Conservation (phyloP, 2,797 vertebrate species). For the Brachyalestes nurse region DNA sequence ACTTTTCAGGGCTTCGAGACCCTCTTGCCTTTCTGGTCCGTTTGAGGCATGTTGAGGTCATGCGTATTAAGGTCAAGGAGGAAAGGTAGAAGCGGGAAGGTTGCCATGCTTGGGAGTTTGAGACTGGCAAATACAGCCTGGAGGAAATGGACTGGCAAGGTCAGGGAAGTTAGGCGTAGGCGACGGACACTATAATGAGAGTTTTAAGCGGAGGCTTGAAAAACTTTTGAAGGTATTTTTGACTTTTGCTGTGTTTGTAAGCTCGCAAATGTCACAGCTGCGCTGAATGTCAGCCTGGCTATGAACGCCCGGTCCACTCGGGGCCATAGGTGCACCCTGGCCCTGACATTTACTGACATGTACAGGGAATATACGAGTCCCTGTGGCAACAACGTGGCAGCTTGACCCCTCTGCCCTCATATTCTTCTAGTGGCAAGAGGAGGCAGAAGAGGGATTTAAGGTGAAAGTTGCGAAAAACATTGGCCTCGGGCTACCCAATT, state of each 20-base stretch:
- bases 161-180: slow-evolving; percentile 41
- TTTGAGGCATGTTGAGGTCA: background rate
- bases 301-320: slow-evolving; percentile 2
- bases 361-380: slow-evolving; percentile 27
- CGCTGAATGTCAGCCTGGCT: slow-evolving; percentile 47
- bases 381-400: slow-evolving; percentile 31
- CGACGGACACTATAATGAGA: slow-evolving; percentile 44
- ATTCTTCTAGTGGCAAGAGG: slow-evolving; percentile 11
- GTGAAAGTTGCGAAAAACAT: slow-evolving; percentile 23
- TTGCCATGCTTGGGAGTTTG: slow-evolving; percentile 1
- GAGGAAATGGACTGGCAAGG: slow-evolving; percentile 36
- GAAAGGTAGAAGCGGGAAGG: slow-evolving; percentile 20
- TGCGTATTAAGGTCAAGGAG: slow-evolving; percentile 35
- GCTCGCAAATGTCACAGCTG: slow-evolving; percentile 51
- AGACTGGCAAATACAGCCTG: slow-evolving; percentile 38
- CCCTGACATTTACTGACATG: slow-evolving; percentile 55
- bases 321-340: slow-evolving; percentile 34
- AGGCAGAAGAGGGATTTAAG: slow-evolving; percentile 13
- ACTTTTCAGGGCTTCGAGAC: background rate
- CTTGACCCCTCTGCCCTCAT: slow-evolving; percentile 44
- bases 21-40: background rate
- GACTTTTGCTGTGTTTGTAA: slow-evolving; percentile 32
- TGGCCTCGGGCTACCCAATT: slow-evolving; percentile 25
- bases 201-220: slow-evolving; percentile 38
- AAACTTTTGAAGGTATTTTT: slow-evolving; percentile 47